Evolutionary conservation across 1,140 invertebrate genomes (phyloP), one percentile per base, ranked within the genome.

Genomic region (Plutomurus gul): DNA sequence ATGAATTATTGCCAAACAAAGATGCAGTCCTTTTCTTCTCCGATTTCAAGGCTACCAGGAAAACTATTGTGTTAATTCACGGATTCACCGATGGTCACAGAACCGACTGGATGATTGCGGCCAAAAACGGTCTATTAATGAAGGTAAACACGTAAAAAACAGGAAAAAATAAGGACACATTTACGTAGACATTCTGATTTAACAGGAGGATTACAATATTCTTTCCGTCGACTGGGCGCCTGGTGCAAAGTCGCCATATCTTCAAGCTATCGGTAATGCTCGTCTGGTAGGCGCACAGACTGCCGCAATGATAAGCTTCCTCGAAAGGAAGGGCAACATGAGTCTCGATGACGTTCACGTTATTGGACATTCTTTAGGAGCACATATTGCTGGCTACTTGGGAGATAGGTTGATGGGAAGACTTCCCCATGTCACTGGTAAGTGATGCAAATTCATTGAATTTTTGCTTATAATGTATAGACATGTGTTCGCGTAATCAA

Each of bases 191-290:
- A 84, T 65, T 39, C 84, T 39, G 40, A 82, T 40, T 81, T 78
- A 20, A 4, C 65, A 84, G 65, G 85, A 81, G 22, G 83, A 85
- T 60, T 80, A 82, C 56, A 86, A 86, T 70, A 80, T 86, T 7
- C 84, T 86, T 20, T 81, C 79, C 20, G 82, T 86, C n/a, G 85
- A 86, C 51, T 86, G 85, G 85, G 78, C 82, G 3, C 81, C 83
- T 10, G 85, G 85, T 8, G 85, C 85, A 6, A 77, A 77, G 27
- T 74, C 83, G 11, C 82, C 84, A 2, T 86, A 86, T 49, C 84
- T 85, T 7, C 84, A 85, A 71, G 85, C 85, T 2, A 82, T 82
- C 1, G 84, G 84, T 11, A 86, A 86, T 72, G 76, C 84, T 16
- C 60, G 85, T 51, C 75, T 86, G 74, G 85, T 85, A 8, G 85